phyloP scores from a whole-genome alignment of 2,888 invertebrate species.

The Hanleya hanleyi region DNA sequence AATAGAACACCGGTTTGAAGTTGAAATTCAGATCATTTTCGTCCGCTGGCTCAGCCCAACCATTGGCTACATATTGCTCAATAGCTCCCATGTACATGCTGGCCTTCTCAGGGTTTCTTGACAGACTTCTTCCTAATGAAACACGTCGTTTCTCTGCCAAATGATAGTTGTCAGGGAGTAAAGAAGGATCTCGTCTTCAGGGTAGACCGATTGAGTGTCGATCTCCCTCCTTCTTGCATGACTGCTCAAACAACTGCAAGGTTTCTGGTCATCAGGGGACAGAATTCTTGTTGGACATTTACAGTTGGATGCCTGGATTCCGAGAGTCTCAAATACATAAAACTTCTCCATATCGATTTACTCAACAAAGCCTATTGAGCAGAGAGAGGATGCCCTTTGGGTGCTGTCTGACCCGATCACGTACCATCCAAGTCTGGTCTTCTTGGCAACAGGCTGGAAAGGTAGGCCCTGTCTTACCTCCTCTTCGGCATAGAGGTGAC shows the following conservation, averaged over 20 bases:
- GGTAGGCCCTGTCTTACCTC: conserved; percentile 8
- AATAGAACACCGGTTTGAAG: too few species aligned
- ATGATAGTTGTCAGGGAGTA: conserved; percentile 14
- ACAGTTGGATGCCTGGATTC: conserved; percentile 19
- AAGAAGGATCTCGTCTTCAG: conserved; percentile 16
- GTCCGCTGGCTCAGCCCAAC: too few species aligned
- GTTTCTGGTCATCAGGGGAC: conserved; percentile 10
- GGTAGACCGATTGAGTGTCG: conserved; percentile 11
- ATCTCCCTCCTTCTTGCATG: conserved; percentile 12
- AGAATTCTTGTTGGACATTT: conserved; percentile 3
- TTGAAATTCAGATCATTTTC: too few species aligned
- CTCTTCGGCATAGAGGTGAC: conserved; percentile 16
- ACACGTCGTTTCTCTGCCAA: conserved; percentile 7
- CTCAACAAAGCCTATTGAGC: conserved; percentile 13
- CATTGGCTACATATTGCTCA: too few species aligned
- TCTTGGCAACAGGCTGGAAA: conserved; percentile 13
- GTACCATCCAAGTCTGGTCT: conserved; percentile 18
- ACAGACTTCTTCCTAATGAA: conserved; percentile 17
- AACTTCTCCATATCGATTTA: conserved; percentile 16
- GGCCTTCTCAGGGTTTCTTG: conserved; percentile 2
- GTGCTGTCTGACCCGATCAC: conserved; percentile 13
- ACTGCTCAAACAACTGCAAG: conserved; percentile 15
- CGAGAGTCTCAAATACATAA: conserved; percentile 20
- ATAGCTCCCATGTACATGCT: too few species aligned
- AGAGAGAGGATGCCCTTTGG: neutral